Evolutionary conservation across 1,140 invertebrate species (phyloP), one percentile per base, ranked within the genome.

Genomic region (Semibalanus balanoides): DNA sequence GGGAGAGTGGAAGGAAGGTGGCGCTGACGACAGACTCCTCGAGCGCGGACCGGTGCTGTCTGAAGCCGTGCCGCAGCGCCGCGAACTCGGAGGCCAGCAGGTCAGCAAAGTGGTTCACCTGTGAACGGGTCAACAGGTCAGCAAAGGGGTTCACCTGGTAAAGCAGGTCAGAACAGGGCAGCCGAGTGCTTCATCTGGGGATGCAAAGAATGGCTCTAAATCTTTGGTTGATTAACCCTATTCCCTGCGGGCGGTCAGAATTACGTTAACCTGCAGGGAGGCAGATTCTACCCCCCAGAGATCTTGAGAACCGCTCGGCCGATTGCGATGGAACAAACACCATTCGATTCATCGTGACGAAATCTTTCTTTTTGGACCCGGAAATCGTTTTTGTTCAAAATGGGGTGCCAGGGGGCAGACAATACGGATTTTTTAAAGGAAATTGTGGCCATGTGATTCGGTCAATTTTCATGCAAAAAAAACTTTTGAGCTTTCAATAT

Each of bases 21-120:
- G 43, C 43, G 11, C 43, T n/a, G n/a, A n/a, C n/a, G n/a, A n/a
- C n/a, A n/a, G n/a, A n/a, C 43, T 64, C 11, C 25, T 25, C 25
- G 43, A 64, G 11, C 25, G 43, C 11, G 11, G 25, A 11, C 43
- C 11, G 43, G 11, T 64, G 43, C 11, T 64, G 11, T 64, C 43
- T 64, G 43, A 14, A 95, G 25, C 94, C 94, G 84, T 95, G 95
- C 84, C 94, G 86, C 19, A 84, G 86, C 74, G 85, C 79, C 3
- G 88, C 84, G 83, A 95, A 94, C 84, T 96, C 94, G 79, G 93
- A 90, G 83, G 90, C 90, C 78, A 95, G 86, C 91, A 95, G 87
- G 84, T 96, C 94, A 74, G 89, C 89, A 83, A 90, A 96, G 82
- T 94, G 89, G 83, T 96, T 96, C 80, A 94, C 82, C 40, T 83